These are phyloP conservation scores for Strigamia crassipes DNA, from an alignment of 2,888 invertebrate genomes.

Conservation along the genomic window DNA sequence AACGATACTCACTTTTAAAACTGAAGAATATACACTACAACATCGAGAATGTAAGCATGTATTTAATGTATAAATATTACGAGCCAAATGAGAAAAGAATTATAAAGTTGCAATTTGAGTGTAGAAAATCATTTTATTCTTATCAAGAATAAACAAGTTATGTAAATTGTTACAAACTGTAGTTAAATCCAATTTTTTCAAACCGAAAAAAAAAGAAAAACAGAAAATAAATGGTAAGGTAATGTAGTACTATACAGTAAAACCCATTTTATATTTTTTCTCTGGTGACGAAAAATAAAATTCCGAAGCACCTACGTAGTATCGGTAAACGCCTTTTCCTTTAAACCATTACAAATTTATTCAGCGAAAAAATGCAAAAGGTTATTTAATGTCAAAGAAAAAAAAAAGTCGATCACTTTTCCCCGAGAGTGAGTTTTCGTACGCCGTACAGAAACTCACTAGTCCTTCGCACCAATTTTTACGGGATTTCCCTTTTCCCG, in stretches of 20 bases:
- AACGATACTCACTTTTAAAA: too few relatives aligned
- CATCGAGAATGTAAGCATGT: too few relatives aligned
- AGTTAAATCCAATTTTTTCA: neutral
- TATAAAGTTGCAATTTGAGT: too few relatives aligned
- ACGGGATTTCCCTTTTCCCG: constrained; percentile 89
- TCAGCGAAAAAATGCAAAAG: neutral
- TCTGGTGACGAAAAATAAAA: neutral
- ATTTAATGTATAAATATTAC: too few relatives aligned
- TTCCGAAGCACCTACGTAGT: neutral
- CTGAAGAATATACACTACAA: too few relatives aligned
- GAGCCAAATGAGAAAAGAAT: too few relatives aligned
- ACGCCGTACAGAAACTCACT: constrained; percentile 55
- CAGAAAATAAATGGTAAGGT: neutral
- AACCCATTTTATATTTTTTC: neutral
- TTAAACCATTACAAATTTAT: neutral
- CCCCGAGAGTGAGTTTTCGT: constrained; percentile 41
- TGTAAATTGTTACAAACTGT: neutral
- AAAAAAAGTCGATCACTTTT: neutral
- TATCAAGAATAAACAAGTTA: constrained; percentile 27
- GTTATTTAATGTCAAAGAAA: neutral
- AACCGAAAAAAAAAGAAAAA: neutral
- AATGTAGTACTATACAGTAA: neutral
- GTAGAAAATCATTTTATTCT: neutral
- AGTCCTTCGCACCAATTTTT: constrained; percentile 74
- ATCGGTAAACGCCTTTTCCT: neutral